Percentiles rank a stretch among this genome's conserved stretches.
phyloP scores from a whole-genome alignment of 2,888 invertebrate species.

The Cynaeus angustus region DNA sequence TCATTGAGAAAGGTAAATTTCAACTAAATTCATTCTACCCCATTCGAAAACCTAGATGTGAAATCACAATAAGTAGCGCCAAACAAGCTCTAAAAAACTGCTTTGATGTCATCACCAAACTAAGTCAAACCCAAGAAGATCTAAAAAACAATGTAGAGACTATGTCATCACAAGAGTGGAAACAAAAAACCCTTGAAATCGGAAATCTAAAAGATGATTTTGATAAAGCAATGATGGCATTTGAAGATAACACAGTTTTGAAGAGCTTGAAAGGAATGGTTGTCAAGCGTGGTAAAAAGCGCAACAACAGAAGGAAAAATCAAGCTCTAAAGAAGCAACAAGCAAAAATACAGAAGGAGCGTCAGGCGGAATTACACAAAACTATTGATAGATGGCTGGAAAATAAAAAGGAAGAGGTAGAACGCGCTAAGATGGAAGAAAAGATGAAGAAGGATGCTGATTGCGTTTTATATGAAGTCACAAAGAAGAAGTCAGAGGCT shows the following conservation, averaged over 20 bases:
- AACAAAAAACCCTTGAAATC: conserved; percentile 72
- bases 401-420: conserved; percentile 77
- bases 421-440: conserved; percentile 78
- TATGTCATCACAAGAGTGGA: conserved; percentile 76
- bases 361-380: conserved; percentile 74
- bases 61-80: conserved; percentile 66
- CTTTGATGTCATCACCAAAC: conserved; percentile 65
- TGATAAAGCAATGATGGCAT: conserved; percentile 66
- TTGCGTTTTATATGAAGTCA: conserved; percentile 80
- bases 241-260: conserved; percentile 70
- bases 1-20: conserved; percentile 65
- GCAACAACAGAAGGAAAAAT: conserved; percentile 72
- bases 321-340: conserved; percentile 66
- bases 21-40: conserved; percentile 55
- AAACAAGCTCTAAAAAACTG: conserved; percentile 65
- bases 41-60: conserved; percentile 3
- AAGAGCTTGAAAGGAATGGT: conserved; percentile 71
- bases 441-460: conserved; percentile 81
- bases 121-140: conserved; percentile 69
- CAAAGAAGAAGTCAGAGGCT: conserved; percentile 81
- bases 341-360: conserved; percentile 67
- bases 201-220: conserved; percentile 73
- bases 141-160: conserved; percentile 71
- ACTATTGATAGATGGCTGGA: conserved; percentile 81
- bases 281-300: conserved; percentile 72